Base-by-base conservation (phyloP, 2,888 invertebrate species). In the Argynnis bischoffii region DNA sequence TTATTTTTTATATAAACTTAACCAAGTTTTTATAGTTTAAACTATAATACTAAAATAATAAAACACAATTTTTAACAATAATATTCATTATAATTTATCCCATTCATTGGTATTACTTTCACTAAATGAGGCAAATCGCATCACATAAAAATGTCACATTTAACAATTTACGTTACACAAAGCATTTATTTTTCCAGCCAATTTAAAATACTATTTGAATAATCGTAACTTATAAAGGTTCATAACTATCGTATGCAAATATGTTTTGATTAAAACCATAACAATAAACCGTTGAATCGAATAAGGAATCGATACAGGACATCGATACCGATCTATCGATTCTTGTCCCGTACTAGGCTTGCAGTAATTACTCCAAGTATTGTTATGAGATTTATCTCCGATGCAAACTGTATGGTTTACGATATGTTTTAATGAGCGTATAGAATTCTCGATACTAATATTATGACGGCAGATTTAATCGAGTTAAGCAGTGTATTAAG, bases 321-420 rank as follows among this genome's bases (percentile, higher is more conserved):
- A 73, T 81, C 82, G 78, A 81, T 81, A 83, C 79, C 80, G 82
- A 89, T 87, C 82, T 75, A 73, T 78, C 85, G 88, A 90, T 89
- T 88, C 85, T 87, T 89, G 86, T 88, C 82, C 90, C 90, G 81
- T 89, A 90, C 83, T 88, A 86, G 90, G 90, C 80, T 83, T 76
- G 77, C 78, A 74, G 84, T 90, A 90, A 90, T 90, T 90, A 88
- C 86, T 82, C 73, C 75, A 81, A 81, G 81, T 86, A 89, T 88
- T 89, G 89, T 88, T 79, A 78, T 76, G 72, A 75, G 77, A 83
- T 83, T 84, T 86, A 86, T 86, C 81, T 82, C 78, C 76, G 82
- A 80, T 83, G 79, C 79, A 69, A 69, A 55, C 53, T 55, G 59
- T 56, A 59, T 69, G 66, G 68, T 70, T 73, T 72, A 66, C 65